Base-by-base conservation (phyloP, 2,797 vertebrate species). In the Menidia menidia region DNA sequence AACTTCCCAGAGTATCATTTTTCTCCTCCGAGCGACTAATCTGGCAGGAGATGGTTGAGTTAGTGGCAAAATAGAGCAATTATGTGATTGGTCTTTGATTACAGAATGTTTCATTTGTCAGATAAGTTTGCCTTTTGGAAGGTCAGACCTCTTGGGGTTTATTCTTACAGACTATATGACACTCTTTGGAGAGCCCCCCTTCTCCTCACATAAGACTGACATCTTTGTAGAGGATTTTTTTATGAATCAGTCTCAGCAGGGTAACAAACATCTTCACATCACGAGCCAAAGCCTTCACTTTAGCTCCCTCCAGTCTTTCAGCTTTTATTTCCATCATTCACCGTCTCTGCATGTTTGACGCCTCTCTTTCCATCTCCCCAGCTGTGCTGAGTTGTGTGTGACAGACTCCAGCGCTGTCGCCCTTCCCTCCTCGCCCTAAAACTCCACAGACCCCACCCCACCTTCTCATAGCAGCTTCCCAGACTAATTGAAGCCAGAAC, bases 71-170 rank as follows among this genome's bases (percentile, higher is more conserved):
- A 92, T 86, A 63, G 88, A 82, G 86, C 92, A 94, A 94, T 94
- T 93, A 94, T 88, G 89, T 93, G 92, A 94, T 94, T 94, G 92
- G 87, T 85, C 89, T 94, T 94, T 94, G 94, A 94, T 94, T 94
- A 93, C 86, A 55, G 77, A 89, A 82, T 45, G 15, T 87, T 91
- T 85, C 84, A 84, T 90, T 91, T 87, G 84, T 92, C 82, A 75
- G 92, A 92, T 84, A 90, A 86, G 82, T 90, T 88, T 85, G 82
- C 82, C 80, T 75, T 88, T 91, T 82, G 76, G 58, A 78, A 81
- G 86, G 82, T 88, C 86, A 78, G 80, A 80, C 71, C 89, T 87
- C 77, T 41, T 83, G 83, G 84, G 89, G 81, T 79, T 25, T 69
- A 51, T 79, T 80, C 77, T 70, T 68, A 78, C 85, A 71, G 74